phyloP scores from a whole-genome alignment of 1,140 invertebrate species.

The Sarcophaga bullata region DNA sequence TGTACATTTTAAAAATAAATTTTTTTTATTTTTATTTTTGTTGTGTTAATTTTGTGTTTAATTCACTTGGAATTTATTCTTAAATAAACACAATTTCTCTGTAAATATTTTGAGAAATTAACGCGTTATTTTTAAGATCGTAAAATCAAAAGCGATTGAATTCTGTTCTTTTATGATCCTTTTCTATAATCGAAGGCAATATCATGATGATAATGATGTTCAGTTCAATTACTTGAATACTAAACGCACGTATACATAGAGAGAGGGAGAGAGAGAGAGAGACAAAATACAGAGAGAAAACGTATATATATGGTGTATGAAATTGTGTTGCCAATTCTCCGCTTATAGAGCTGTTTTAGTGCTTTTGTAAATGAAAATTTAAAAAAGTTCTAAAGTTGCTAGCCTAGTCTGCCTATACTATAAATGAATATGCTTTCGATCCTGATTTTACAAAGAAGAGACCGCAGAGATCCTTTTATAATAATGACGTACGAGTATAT shows the following conservation, averaged over 20 bases:
- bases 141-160: background rate
- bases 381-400: too few relatives aligned
- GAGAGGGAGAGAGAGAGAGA: background rate
- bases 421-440: too few relatives aligned
- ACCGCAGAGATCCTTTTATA: too few relatives aligned
- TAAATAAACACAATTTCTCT: slow-evolving; percentile 28
- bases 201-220: background rate
- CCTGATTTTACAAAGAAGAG: too few relatives aligned
- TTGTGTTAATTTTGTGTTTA: background rate
- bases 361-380: too few relatives aligned
- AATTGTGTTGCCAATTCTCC: too few relatives aligned
- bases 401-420: too few relatives aligned
- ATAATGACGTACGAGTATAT: too few relatives aligned
- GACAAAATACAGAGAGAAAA: too few relatives aligned
- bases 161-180: background rate
- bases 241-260: background rate
- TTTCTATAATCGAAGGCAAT: background rate
- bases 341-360: too few relatives aligned
- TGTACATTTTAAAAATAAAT: background rate
- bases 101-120: slow-evolving; percentile 33
- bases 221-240: background rate
- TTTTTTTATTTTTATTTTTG: background rate
- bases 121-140: background rate
- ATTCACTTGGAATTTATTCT: slow-evolving; percentile 20
- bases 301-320: too few relatives aligned